Evolutionary conservation across 2,888 invertebrate genomes (phyloP), one percentile per base, ranked within the genome.

Genomic region (Orgyia antiqua): DNA sequence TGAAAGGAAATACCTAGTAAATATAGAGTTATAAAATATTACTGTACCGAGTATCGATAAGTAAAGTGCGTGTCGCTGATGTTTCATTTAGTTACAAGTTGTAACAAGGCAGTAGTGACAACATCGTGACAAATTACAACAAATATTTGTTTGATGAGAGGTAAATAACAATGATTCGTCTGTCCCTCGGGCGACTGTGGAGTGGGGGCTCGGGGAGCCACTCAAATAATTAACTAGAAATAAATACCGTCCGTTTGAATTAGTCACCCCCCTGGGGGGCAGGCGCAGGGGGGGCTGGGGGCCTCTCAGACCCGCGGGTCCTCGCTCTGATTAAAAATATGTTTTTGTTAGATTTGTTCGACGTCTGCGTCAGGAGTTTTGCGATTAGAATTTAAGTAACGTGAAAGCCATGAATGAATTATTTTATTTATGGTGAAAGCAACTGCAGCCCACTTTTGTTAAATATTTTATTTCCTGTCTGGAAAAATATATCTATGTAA

Each of bases 171-270:
- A n/a, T n/a, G n/a, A n/a, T n/a, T n/a, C n/a, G 54, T 50, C 25
- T 29, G 21, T 34, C 42, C 25, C 32, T 25, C 8, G 28, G 21
- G 27, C 18, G 6, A 7, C 11, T 8, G 12, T 4, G 4, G 8
- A 10, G 11, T 15, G 15, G 10, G 1, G 10, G 4, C 6, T 9
- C 28, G 25, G 21, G 41, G 38, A 27, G 10, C 54, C 61, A 64
- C 54, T 64, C 55, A 51, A 57, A 56, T 64, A 61, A 64, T 64
- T 59, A 64, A 57, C 61, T 55, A 54, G 55, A 51, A 61, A 62
- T 61, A 64, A 61, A 64, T 62, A 61, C 27, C 26, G 37, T 42
- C 42, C 58, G 48, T 51, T 57, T 42, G 47, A 55, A 58, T 58
- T n/a, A n/a, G n/a, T n/a, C n/a, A n/a, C n/a, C n/a, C n/a, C n/a